These are phyloP conservation scores for Phanerotoma sp. DNA, from an alignment of 2,888 invertebrate species.

Conservation along the genomic window DNA sequence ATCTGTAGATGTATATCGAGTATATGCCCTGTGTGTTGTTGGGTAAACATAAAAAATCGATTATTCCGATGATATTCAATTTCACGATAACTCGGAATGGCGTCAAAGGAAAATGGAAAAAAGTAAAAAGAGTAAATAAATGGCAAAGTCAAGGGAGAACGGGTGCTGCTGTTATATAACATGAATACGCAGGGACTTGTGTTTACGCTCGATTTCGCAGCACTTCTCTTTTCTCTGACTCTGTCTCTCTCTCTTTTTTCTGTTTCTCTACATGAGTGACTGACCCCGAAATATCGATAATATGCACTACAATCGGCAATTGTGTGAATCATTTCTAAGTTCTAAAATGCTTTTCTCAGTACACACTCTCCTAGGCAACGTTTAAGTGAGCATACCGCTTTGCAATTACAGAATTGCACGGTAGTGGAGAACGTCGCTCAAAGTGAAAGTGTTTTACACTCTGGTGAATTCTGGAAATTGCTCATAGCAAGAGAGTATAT, in stretches of 20 bases:
- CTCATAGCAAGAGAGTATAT: not conserved
- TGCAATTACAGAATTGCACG: constrained; percentile 40
- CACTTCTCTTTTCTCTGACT: too few species aligned
- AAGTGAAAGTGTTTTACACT: constrained; percentile 43
- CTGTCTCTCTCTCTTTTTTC: too few species aligned
- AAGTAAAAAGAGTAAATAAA: constrained; percentile 3
- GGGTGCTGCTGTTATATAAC: not conserved
- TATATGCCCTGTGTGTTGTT: constrained; percentile 13
- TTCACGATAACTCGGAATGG: constrained; percentile 7
- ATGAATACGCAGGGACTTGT: not conserved
- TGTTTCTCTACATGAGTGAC: constrained; percentile 6
- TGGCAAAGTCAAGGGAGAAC: not conserved
- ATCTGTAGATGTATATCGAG: too few species aligned
- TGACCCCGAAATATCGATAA: constrained; percentile 27
- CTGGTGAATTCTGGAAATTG: constrained; percentile 30
- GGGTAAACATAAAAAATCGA: constrained; percentile 15
- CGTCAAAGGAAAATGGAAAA: constrained; percentile 5
- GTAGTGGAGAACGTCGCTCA: constrained; percentile 32
- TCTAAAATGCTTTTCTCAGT: constrained; percentile 3
- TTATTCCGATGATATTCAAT: constrained; percentile 14
- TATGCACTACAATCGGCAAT: constrained; percentile 33
- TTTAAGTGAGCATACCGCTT: constrained; percentile 28
- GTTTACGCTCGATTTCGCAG: constrained; percentile 5
- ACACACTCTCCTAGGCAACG: constrained; percentile 12
- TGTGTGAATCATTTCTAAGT: constrained; percentile 4